These are phyloP conservation scores for Rissa tridactyla DNA, from an alignment of 2,113 vertebrate genomes.

Conservation along the genomic window DNA sequence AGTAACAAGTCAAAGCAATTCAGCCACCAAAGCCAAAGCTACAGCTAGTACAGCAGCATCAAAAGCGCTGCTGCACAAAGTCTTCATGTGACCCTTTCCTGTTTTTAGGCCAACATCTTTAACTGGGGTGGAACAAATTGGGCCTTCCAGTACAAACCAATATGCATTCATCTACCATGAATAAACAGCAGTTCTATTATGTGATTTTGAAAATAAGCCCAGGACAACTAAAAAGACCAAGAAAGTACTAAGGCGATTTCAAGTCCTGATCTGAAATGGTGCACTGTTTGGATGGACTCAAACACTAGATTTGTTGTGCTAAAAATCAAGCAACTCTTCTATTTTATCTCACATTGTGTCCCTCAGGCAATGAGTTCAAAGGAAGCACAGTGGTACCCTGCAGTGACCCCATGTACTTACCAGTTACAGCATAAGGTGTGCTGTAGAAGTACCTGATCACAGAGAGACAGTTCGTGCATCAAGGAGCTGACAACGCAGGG, in stretches of 20 bases:
- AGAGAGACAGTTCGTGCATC: fast-evolving
- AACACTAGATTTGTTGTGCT: neutral
- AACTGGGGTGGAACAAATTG: conserved; percentile 63
- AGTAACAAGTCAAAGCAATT: neutral
- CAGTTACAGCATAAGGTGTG: neutral
- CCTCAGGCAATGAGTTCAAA: neutral
- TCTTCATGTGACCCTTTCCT: neutral
- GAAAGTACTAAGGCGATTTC: neutral
- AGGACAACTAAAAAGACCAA: neutral
- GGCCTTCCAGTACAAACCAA: conserved; percentile 40
- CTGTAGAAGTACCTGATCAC: neutral
- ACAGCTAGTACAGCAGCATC: neutral
- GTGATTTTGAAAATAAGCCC: neutral
- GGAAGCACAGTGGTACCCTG: neutral
- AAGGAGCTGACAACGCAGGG: fast-evolving
- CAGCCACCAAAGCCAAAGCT: neutral
- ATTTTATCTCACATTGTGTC: neutral
- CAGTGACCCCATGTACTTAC: neutral
- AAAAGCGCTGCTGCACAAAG: neutral
- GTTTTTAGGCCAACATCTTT: conserved; percentile 17
- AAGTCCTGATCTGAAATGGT: neutral
- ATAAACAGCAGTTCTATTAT: neutral
- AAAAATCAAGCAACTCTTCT: neutral
- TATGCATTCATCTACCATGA: neutral
- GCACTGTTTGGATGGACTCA: neutral